Conservation (phyloP, 2,888 invertebrate species). For the Parnassius mnemosyne region DNA sequence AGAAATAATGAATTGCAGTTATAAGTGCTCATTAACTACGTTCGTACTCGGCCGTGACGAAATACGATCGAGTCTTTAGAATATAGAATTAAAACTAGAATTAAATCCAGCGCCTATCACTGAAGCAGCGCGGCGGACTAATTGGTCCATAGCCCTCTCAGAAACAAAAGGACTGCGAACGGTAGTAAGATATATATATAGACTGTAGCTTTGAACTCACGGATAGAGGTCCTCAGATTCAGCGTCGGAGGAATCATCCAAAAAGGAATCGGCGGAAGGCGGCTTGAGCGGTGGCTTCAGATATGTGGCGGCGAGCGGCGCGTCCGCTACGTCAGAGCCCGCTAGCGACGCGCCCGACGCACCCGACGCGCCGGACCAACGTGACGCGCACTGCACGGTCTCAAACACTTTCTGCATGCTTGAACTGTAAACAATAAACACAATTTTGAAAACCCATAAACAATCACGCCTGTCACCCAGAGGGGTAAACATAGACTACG, state of each 20-base stretch:
- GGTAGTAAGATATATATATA: no score
- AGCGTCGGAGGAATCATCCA: slow-evolving; percentile 79
- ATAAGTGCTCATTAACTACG: no score
- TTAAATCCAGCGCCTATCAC: no score
- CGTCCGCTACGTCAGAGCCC: slow-evolving; percentile 68
- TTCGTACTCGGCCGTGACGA: no score
- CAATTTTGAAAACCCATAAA: background rate
- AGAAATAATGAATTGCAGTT: no score
- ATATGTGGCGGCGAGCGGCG: slow-evolving; percentile 60
- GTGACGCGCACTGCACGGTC: slow-evolving; percentile 91
- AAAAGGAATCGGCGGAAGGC: slow-evolving; percentile 77
- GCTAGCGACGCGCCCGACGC: slow-evolving; percentile 61
- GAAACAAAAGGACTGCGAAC: no score
- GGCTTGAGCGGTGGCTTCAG: slow-evolving; percentile 76
- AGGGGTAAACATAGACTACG: no score
- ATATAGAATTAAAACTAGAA: no score
- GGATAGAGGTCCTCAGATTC: slow-evolving; percentile 88
- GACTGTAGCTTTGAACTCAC: slow-evolving; percentile 66
- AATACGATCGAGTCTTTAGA: no score
- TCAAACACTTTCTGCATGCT: slow-evolving; percentile 95
- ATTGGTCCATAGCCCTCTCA: no score
- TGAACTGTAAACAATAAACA: slow-evolving; percentile 74
- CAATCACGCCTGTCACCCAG: no score
- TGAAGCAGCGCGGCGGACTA: no score
- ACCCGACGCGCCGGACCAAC: slow-evolving; percentile 69